Evolutionary conservation across 2,113 vertebrate species (phyloP).

Genomic region (Xiphorhynchus elegans): DNA sequence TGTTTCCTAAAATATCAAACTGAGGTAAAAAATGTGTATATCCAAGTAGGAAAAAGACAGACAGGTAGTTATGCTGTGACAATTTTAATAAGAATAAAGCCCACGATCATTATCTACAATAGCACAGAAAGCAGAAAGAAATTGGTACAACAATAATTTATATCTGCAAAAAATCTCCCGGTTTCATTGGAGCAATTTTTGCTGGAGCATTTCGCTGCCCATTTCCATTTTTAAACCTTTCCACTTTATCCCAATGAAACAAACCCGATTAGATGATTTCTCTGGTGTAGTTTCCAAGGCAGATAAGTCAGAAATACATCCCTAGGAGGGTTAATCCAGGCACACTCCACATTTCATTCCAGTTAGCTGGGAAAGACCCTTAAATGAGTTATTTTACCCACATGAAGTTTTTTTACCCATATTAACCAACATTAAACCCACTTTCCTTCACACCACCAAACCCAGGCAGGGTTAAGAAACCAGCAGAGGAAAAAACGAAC

Average conservation of each 20-base stretch:
- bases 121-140: neutral
- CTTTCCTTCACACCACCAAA: neutral
- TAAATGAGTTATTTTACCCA: neutral
- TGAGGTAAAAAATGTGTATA: neutral
- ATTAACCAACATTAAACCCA: neutral
- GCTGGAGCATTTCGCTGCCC: neutral
- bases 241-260: neutral
- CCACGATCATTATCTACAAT: neutral
- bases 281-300: neutral
- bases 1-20: accelerated
- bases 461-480: accelerated
- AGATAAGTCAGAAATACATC: neutral
- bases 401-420: too few species aligned
- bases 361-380: neutral
- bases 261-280: neutral
- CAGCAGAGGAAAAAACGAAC: neutral
- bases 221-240: neutral
- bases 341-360: neutral
- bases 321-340: neutral
- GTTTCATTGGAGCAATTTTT: neutral
- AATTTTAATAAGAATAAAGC: conserved; percentile 37
- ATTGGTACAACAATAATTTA: accelerated
- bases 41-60: neutral
- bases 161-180: accelerated
- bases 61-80: neutral